These are phyloP conservation scores for Psix sp. DNA, from an alignment of 1,140 invertebrate genomes.

Conservation along the genomic window DNA sequence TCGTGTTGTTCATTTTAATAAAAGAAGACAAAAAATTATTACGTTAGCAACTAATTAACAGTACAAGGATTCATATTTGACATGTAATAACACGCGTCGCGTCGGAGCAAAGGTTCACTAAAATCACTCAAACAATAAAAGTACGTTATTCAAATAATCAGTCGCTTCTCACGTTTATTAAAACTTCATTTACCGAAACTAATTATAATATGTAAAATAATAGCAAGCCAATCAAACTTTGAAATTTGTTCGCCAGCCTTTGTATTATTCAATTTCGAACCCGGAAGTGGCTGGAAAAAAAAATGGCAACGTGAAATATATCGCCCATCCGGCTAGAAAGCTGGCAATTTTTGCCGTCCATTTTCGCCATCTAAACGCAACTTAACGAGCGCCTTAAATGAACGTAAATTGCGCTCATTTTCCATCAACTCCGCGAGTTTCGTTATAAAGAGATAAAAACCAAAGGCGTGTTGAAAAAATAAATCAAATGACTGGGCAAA, in stretches of 20 bases:
- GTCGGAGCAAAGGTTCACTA: constrained; percentile 26
- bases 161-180: too few species aligned
- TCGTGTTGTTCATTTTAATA: constrained; percentile 10
- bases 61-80: constrained; percentile 34
- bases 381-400: constrained; percentile 22
- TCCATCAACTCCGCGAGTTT: constrained; percentile 15
- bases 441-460: too few species aligned
- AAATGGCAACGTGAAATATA: too few species aligned
- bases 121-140: constrained; percentile 33
- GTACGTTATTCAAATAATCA: constrained; percentile 15
- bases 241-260: too few species aligned
- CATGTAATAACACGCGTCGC: constrained; percentile 28
- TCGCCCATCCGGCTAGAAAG: too few species aligned
- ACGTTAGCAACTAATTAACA: constrained; percentile 35
- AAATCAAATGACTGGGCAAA: constrained; percentile 4
- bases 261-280: too few species aligned
- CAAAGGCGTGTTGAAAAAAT: constrained; percentile 10
- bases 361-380: constrained; percentile 48
- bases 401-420: constrained; percentile 31
- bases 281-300: too few species aligned
- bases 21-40: constrained; percentile 25
- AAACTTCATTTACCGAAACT: too few species aligned
- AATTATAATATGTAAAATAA: too few species aligned
- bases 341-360: constrained; percentile 1
- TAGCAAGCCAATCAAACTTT: too few species aligned